Conservation (phyloP, 2,797 vertebrate genomes). For the Prionace glauca region DNA sequence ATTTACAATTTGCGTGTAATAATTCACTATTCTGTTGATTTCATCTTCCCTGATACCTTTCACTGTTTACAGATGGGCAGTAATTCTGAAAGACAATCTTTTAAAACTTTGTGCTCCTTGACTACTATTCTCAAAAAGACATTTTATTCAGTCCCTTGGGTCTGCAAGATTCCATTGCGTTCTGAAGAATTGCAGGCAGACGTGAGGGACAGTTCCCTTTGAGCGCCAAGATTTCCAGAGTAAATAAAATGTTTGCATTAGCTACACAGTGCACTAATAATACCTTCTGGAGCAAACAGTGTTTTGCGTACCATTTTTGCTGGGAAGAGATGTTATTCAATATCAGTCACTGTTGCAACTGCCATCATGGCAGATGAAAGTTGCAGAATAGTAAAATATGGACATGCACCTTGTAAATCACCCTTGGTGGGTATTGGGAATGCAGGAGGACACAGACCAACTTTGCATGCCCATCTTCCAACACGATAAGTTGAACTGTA, state of each 20-base stretch:
- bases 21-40: not conserved
- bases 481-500: not conserved
- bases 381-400: not conserved
- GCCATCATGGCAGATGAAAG: not conserved
- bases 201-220: not conserved
- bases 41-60: not conserved
- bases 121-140: not conserved
- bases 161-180: not conserved
- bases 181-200: not conserved
- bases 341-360: not conserved
- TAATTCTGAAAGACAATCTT: not conserved
- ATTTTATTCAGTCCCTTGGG: not conserved
- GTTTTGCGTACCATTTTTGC: not conserved
- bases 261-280: not conserved
- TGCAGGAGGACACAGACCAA: not conserved
- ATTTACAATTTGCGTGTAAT: not conserved
- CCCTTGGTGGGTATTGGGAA: not conserved
- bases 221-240: not conserved
- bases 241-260: not conserved
- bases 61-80: not conserved
- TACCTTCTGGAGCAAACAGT: not conserved
- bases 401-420: not conserved
- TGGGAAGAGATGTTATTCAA: not conserved
- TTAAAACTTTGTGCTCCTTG: not conserved
- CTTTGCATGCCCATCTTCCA: not conserved